Evolutionary conservation across 2,113 vertebrate genomes (phyloP).

Genomic region (Archilochus colubris): DNA sequence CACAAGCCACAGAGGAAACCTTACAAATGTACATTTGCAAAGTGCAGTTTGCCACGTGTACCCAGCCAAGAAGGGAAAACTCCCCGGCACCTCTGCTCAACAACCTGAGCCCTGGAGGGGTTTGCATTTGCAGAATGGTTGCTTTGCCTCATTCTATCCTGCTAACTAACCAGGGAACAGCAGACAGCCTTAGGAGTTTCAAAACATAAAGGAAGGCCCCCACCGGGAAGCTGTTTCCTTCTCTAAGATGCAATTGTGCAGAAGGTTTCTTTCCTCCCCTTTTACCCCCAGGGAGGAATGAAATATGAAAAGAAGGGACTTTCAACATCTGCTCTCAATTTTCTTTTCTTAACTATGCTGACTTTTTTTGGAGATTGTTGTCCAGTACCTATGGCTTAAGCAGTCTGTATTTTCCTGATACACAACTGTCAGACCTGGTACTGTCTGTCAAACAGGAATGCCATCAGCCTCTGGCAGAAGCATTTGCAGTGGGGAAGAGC

Average conservation of each 20-base stretch:
- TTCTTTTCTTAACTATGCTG: constrained; percentile 6
- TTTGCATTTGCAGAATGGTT: background rate
- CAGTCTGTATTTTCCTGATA: background rate
- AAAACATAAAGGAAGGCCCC: constrained; percentile 28
- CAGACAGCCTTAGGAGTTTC: background rate
- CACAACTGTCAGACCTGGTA: background rate
- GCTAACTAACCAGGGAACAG: background rate
- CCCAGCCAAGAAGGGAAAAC: constrained; percentile 11
- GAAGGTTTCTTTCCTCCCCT: background rate
- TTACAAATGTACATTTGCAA: constrained; percentile 7
- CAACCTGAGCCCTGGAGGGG: background rate
- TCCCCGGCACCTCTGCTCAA: constrained; percentile 12
- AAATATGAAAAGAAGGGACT: constrained; percentile 30
- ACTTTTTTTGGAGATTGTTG: background rate
- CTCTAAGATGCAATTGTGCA: constrained; percentile 57
- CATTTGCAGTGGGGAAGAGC: background rate
- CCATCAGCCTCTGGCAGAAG: background rate
- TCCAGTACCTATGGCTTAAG: background rate
- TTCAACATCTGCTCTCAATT: constrained; percentile 47
- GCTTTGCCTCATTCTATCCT: background rate
- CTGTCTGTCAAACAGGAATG: background rate
- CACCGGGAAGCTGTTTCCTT: constrained; percentile 52
- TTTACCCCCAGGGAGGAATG: background rate
- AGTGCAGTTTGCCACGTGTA: constrained; percentile 4
- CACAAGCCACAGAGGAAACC: constrained; percentile 8